Evolutionary conservation across 2,888 invertebrate genomes (phyloP), one percentile per base, ranked within the genome.

Genomic region (Thymelicus sylvestris): DNA sequence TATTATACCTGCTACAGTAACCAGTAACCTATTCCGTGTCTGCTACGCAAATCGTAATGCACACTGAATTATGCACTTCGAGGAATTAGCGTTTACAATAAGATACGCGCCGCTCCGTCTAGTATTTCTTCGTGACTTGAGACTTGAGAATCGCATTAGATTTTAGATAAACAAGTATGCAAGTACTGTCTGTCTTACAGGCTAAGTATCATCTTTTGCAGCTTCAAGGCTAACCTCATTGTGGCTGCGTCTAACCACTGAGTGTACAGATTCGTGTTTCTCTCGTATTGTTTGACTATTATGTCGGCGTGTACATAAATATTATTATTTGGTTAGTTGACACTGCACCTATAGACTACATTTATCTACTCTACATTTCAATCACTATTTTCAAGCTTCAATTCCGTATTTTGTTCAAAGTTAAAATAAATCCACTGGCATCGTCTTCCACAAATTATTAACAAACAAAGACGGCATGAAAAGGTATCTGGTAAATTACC

Each of bases 141-240:
- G 62, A 68, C 31, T 55, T 47, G 55, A 67, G 31, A 24, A 24
- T 44, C 47, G 63, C 52, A 41, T 62, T 62, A 67, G 67, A 67
- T 67, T 19, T 62, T 62, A 67, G 62, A 67, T 67, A 67, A 62
- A 48, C 61, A 41, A 61, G 48, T 59, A 60, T 39, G 63, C 61
- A 41, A 61, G 48, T 66, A 48, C 67, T 67, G 39, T 61, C 67
- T 67, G 39, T 61, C 52, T 62, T 24, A n/a, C 15, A 2, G 10
- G 12, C n/a, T 67, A 63, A 19, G 68, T 63, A 68, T 63, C 67
- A 62, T 62, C 67, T 52, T 48, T 44, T 52, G 31, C 41, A 44
- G 15, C 19, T 63, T 69, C 69, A 69, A 69, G 69, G 69, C 59
- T 69, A 64, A 39, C 69, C 69, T 59, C 64, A 69, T 69, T 69